phyloP scores from a whole-genome alignment of 2,797 vertebrate genomes.

The Champsocephalus esox region DNA sequence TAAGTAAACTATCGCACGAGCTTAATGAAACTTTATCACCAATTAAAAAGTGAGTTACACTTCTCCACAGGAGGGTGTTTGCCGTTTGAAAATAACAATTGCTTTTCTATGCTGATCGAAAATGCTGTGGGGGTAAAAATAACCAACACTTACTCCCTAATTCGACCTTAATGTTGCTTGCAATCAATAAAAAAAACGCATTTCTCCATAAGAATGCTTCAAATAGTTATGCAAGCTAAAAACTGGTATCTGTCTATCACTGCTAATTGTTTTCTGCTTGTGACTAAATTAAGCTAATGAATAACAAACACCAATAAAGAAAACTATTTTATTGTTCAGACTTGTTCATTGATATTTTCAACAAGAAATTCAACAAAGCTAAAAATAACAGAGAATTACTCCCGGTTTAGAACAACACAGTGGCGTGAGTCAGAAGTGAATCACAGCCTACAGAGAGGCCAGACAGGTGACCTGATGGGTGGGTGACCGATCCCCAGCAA shows the following conservation, averaged over 20 bases:
- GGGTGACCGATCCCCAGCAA: slow-evolving; percentile 48
- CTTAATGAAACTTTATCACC: neutral
- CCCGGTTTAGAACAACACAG: neutral
- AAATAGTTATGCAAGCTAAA: slow-evolving; percentile 17
- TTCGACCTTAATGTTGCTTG: neutral
- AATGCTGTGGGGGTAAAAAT: slow-evolving; percentile 2
- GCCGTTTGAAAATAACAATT: neutral
- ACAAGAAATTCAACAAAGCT: slow-evolving; percentile 5
- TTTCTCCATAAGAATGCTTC: slow-evolving; percentile 20
- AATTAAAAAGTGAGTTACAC: slow-evolving; percentile 1
- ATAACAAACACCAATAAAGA: slow-evolving; percentile 5
- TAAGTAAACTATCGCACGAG: neutral
- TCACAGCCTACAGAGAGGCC: slow-evolving; percentile 25
- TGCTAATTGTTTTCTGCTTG: neutral
- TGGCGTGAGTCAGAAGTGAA: slow-evolving; percentile 60
- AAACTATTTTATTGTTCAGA: neutral
- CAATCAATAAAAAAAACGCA: slow-evolving; percentile 12
- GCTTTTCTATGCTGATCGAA: slow-evolving; percentile 4
- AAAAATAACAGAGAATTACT: slow-evolving; percentile 1
- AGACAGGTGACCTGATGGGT: slow-evolving; percentile 18
- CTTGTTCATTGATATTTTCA: neutral
- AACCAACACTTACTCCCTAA: neutral
- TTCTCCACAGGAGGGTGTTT: neutral
- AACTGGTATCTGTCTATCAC: neutral
- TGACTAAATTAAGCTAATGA: neutral